These are phyloP conservation scores for Brachyistius frenatus DNA, from an alignment of 2,113 vertebrate species.

Conservation along the genomic window DNA sequence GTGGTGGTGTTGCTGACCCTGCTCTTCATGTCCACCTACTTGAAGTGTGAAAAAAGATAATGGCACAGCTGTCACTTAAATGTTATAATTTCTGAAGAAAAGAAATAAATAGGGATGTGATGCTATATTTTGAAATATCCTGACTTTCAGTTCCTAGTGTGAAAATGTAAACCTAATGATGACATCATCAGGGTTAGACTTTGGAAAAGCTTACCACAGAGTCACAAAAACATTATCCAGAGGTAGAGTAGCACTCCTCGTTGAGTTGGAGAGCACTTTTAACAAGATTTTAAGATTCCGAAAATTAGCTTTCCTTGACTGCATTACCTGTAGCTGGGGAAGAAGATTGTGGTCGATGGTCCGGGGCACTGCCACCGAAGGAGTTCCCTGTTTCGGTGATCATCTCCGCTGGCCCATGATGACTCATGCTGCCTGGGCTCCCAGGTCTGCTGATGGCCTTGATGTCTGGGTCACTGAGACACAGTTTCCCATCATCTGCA, in stretches of 20 bases:
- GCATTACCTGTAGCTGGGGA: conserved; percentile 93
- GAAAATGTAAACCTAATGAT: conserved; percentile 4
- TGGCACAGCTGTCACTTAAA: conserved; percentile 36
- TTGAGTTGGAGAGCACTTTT: not conserved
- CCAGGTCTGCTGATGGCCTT: conserved; percentile 92
- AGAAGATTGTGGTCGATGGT: conserved; percentile 91
- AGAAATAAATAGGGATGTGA: conserved; percentile 1
- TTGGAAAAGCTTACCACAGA: not conserved
- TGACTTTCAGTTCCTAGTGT: not conserved
- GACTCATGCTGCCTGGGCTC: conserved; percentile 90
- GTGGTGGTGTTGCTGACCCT: conserved; percentile 65
- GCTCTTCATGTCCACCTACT: conserved; percentile 48
- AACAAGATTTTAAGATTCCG: not conserved
- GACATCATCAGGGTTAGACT: not conserved
- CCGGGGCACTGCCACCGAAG: conserved; percentile 88
- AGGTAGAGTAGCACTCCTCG: not conserved
- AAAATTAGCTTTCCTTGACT: not conserved
- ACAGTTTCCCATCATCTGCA: conserved; percentile 89
- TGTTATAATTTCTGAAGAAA: not conserved
- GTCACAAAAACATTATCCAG: not conserved
- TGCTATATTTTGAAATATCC: conserved; percentile 10
- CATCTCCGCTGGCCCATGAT: conserved; percentile 91
- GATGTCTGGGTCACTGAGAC: conserved; percentile 91
- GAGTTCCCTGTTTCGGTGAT: conserved; percentile 89
- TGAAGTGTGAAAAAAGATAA: conserved; percentile 27